Base-by-base conservation (phyloP, 2,113 vertebrate species). In the Oceanites oceanicus region DNA sequence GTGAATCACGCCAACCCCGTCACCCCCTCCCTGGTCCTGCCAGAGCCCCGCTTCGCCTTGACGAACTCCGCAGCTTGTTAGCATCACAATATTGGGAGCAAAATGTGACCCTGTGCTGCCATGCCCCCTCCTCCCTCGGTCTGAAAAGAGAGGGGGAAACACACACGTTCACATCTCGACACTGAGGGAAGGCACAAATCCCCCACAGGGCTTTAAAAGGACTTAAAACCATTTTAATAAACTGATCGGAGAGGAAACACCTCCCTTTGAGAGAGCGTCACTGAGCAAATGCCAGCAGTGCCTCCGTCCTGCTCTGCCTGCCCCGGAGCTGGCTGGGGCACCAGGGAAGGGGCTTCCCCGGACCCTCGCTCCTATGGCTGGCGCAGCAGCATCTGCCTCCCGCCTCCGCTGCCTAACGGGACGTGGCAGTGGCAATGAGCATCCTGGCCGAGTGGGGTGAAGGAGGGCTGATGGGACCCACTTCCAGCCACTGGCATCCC, bases 21-120 rank as follows among this genome's bases (percentile, higher is more conserved):
- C 85, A 87, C 91, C 66, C 93, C 94, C 90, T 92, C 94, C 92
- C n/a, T 5, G 17, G 72, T 59, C 52, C 74, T 74, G 83, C 65
- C 29, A 8, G 85, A 91, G 84, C 42, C 88, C 91, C 4, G 10
- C 91, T 92, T 91, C 2, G 84, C 91, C 90, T 94, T 94, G 90
- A 92, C 96, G 10, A 96, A 97, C 97, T 95, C 92, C 73, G 9
- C 85, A 81, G 95, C 97, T 97, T 95, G 88, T 97, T 97, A 98
- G 96, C 97, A 97, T 97, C 96, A 97, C 96, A 97, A 97, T 98
- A 95, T 94, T 76, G 95, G 96, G 96, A 95, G 94, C 94, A 96
- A 96, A 97, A 95, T 86, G 95, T 93, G 95, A 97, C 96, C 97
- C 95, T 44, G 90, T 4, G 18, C 96, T 94, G 85, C 94, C 90